Percentiles rank a stretch among this genome's conserved stretches.
Conservation (phyloP, 2,113 vertebrate species). For the Scytalopus superciliaris region DNA sequence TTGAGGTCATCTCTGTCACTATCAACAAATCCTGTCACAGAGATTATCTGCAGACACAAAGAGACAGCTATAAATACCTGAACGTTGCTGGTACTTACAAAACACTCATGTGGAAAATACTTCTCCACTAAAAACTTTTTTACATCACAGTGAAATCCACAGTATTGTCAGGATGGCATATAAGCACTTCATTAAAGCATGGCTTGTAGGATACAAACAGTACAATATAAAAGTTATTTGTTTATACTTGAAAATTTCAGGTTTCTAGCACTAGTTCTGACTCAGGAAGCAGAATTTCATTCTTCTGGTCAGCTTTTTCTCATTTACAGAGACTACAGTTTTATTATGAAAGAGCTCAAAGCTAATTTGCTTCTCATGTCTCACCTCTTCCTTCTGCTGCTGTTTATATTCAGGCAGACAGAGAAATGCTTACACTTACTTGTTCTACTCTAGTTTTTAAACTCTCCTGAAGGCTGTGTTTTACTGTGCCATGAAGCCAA, state of each 20-base stretch:
- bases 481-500: background rate
- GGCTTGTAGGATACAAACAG: background rate
- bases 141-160: background rate
- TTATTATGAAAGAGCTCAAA: background rate
- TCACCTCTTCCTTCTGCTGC: background rate
- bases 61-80: background rate
- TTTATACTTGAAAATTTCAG: background rate
- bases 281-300: background rate
- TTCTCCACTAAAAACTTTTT: background rate
- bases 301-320: background rate
- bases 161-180: background rate
- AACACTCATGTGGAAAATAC: background rate
- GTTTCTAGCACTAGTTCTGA: background rate
- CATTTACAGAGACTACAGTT: background rate
- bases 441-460: background rate
- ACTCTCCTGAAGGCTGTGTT: background rate
- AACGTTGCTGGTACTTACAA: background rate
- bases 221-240: background rate
- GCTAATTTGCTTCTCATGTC: background rate
- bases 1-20: slow-evolving; percentile 95
- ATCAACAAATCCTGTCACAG: slow-evolving; percentile 94
- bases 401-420: background rate
- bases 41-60: slow-evolving; percentile 83
- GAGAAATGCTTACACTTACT: background rate
- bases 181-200: background rate